phyloP scores from a whole-genome alignment of 2,888 invertebrate species.

The Macropis europaea region DNA sequence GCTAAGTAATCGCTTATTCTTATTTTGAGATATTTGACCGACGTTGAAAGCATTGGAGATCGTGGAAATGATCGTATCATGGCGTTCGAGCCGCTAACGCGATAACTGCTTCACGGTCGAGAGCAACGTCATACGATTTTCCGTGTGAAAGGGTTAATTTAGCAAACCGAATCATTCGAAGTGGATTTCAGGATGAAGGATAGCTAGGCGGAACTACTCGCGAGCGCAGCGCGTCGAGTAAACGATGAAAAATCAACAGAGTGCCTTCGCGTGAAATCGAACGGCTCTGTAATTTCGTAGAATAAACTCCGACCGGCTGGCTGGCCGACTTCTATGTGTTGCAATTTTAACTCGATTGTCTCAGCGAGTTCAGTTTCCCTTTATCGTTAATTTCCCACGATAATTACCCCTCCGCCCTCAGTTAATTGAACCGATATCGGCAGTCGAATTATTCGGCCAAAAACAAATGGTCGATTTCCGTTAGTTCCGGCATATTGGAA shows the following conservation, averaged over 20 bases:
- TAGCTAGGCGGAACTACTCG: too few species aligned
- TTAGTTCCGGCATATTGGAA: background rate
- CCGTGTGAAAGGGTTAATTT: background rate
- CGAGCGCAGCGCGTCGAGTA: background rate
- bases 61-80: constrained; percentile 11
- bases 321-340: background rate
- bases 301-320: background rate
- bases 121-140: background rate
- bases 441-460: constrained; percentile 27
- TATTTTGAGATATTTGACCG: too few species aligned
- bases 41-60: background rate
- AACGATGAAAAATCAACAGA: constrained; percentile 17
- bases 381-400: constrained; percentile 19
- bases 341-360: constrained; percentile 20
- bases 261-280: background rate
- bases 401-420: constrained; percentile 7
- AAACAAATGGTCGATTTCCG: constrained; percentile 18
- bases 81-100: background rate
- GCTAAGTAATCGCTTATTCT: too few species aligned
- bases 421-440: constrained; percentile 20
- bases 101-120: background rate
- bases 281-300: background rate
- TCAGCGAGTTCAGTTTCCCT: constrained; percentile 7
- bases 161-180: background rate
- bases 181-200: background rate